These are phyloP conservation scores for Aleiodes testaceus DNA, from an alignment of 2,888 invertebrate genomes.

Conservation along the genomic window DNA sequence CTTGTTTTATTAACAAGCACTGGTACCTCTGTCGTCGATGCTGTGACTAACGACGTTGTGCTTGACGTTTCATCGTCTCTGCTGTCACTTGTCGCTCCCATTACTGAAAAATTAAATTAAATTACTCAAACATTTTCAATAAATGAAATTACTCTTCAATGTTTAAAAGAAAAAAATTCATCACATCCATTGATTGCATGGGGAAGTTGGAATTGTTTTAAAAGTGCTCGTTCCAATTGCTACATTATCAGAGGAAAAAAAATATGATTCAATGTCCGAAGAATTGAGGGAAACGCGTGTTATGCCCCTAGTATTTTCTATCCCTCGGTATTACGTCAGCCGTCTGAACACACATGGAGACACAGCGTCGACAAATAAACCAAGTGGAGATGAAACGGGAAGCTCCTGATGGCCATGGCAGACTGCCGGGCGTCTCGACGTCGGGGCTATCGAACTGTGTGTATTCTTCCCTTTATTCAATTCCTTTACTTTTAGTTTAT, in stretches of 20 bases:
- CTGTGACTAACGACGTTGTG: constrained; percentile 49
- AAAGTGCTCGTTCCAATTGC: too few species aligned
- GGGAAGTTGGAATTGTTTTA: too few species aligned
- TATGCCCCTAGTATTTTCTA: constrained; percentile 22
- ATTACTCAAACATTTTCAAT: too few species aligned
- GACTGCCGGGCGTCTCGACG: constrained; percentile 70
- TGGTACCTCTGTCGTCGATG: constrained; percentile 46
- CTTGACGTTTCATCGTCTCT: constrained; percentile 63
- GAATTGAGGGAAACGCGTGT: constrained; percentile 23
- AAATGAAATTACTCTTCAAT: constrained; percentile 1
- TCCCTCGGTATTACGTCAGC: constrained; percentile 36
- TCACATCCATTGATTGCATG: background rate
- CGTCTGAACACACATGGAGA: constrained; percentile 49
- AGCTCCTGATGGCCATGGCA: constrained; percentile 61
- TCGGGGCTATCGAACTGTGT: constrained; percentile 65
- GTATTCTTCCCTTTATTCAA: background rate
- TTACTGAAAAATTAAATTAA: constrained; percentile 54
- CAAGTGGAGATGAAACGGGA: constrained; percentile 53
- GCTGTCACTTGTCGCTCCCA: constrained; percentile 66
- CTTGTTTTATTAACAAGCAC: constrained; percentile 69
- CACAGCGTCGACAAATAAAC: constrained; percentile 43
- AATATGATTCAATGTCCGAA: constrained; percentile 27
- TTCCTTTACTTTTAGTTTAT: background rate
- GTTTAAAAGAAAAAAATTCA: background rate
- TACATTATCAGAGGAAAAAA: background rate